Percentiles rank a stretch among this genome's conserved stretches.
phyloP scores from a whole-genome alignment of 2,797 vertebrate species.

The Acestrorhynchus altus region DNA sequence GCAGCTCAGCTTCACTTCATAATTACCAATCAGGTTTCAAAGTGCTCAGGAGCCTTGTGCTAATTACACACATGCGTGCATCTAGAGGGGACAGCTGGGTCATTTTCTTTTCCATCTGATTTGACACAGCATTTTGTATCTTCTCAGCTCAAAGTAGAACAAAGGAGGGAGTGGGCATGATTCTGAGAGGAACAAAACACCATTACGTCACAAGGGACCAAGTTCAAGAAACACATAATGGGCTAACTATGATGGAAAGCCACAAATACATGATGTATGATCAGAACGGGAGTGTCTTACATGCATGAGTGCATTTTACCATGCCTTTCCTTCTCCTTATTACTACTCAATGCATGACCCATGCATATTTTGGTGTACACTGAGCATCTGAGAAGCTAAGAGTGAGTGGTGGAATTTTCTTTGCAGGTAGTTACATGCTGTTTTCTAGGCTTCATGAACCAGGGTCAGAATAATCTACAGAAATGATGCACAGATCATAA shows the following conservation, averaged over 20 bases:
- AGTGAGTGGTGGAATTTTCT: no score
- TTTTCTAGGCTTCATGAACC: no score
- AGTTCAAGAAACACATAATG: background rate
- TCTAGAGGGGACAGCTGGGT: conserved; percentile 40
- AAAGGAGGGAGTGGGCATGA: background rate
- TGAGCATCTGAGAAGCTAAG: no score
- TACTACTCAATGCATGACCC: conserved; percentile 48
- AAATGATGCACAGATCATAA: no score
- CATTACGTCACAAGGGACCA: background rate
- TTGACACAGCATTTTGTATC: conserved; percentile 28
- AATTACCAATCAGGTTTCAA: conserved; percentile 44
- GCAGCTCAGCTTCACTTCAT: conserved; percentile 21
- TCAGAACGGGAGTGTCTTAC: background rate
- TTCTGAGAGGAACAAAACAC: background rate
- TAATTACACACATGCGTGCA: conserved; percentile 40
- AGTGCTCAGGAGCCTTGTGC: conserved; percentile 15
- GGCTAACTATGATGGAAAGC: background rate
- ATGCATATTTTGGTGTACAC: background rate
- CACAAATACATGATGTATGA: background rate
- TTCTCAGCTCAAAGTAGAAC: conserved; percentile 24
- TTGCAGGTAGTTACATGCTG: no score
- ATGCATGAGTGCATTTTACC: background rate
- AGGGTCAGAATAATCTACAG: no score
- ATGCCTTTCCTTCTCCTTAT: background rate
- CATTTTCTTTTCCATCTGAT: conserved; percentile 21